Evolutionary conservation across 2,113 vertebrate species (phyloP).

Genomic region (Pluvianellus socialis): DNA sequence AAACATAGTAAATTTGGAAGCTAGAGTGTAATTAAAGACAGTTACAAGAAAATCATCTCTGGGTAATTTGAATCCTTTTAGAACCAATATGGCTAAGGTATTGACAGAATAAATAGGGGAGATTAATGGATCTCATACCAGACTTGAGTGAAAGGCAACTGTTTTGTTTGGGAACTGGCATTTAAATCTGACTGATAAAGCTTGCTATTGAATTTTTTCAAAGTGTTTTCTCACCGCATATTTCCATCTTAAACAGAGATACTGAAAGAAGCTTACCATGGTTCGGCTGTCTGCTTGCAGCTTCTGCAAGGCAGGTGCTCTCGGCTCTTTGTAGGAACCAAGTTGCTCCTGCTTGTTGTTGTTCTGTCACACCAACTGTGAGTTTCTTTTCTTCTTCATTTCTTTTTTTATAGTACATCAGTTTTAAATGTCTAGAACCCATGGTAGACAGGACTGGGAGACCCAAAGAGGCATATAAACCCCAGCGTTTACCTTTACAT

Average conservation of each 20-base stretch:
- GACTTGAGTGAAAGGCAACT: not conserved
- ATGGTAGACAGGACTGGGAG: not conserved
- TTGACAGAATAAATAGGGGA: not conserved
- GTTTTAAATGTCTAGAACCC: not conserved
- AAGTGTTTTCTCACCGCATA: not conserved
- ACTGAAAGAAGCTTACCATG: not conserved
- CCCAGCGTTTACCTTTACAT: not conserved
- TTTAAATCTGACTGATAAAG: conserved; percentile 1
- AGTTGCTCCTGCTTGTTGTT: not conserved
- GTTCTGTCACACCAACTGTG: not conserved
- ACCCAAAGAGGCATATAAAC: not conserved
- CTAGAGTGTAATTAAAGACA: not conserved
- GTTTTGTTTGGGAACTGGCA: not conserved
- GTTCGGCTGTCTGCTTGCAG: not conserved
- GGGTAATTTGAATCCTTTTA: not conserved
- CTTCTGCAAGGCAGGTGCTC: not conserved
- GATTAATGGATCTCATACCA: not conserved
- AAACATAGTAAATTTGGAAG: not conserved
- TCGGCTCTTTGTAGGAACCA: not conserved
- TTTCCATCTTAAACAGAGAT: not conserved
- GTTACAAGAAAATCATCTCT: not conserved
- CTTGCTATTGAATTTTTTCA: not conserved
- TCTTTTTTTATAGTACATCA: not conserved
- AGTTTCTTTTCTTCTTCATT: not conserved
- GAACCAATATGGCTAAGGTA: not conserved